phyloP scores from a whole-genome alignment of 1,140 invertebrate species.

The Lerema accius region DNA sequence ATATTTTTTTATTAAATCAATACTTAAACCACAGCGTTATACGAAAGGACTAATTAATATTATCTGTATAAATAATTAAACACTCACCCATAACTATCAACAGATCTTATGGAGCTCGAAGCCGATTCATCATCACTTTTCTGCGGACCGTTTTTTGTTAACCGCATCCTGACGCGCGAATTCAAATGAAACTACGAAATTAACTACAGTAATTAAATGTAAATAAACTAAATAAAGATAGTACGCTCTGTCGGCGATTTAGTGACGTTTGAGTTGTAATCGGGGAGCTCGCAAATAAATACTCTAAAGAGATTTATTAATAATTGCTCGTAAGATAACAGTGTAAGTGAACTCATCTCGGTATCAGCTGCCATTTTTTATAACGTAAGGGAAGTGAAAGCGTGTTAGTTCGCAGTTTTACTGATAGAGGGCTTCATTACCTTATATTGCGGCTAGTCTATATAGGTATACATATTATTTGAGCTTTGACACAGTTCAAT shows the following conservation, averaged over 20 bases:
- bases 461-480: no score
- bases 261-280: conserved; percentile 12
- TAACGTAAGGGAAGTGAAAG: background rate
- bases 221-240: background rate
- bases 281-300: conserved; percentile 7
- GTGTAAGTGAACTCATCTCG: conserved; percentile 27
- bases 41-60: no score
- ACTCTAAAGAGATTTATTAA: conserved; percentile 27
- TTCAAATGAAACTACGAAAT: conserved; percentile 1
- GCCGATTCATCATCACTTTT: conserved; percentile 50
- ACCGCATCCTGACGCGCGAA: conserved; percentile 42
- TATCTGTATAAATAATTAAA: no score
- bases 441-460: no score
- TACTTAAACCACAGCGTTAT: no score
- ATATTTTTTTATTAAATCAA: no score
- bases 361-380: background rate
- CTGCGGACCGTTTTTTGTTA: conserved; percentile 33
- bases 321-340: conserved; percentile 25
- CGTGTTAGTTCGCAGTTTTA: no score
- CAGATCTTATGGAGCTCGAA: conserved; percentile 56
- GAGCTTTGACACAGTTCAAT: no score
- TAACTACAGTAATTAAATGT: background rate
- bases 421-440: no score
- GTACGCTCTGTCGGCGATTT: background rate
- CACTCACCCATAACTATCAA: conserved; percentile 64